Evolutionary conservation across 2,797 vertebrate species (phyloP).

Genomic region (Microctenopoma steveboyesi): DNA sequence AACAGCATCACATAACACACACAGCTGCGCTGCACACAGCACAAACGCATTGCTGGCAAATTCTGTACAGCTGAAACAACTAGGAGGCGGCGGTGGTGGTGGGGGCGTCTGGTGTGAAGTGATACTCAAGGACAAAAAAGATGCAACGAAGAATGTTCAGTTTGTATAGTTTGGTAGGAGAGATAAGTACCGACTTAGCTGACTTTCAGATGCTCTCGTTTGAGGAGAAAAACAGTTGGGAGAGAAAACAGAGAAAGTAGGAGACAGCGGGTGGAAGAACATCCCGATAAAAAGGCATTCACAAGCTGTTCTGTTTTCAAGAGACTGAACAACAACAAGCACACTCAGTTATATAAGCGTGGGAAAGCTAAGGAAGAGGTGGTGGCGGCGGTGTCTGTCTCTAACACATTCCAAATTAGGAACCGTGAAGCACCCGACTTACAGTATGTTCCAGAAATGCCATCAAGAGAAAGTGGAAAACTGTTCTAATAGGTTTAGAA

Average conservation of each 20-base stretch:
- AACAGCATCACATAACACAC: conserved; percentile 28
- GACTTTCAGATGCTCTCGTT: conserved; percentile 24
- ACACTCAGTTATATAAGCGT: conserved; percentile 67
- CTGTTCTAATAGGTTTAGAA: conserved; percentile 12
- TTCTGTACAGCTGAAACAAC: conserved; percentile 53
- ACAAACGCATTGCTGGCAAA: background rate
- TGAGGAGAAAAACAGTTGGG: conserved; percentile 11
- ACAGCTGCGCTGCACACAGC: conserved; percentile 38
- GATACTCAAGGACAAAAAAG: conserved; percentile 17
- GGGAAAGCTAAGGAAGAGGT: conserved; percentile 30
- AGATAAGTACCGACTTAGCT: conserved; percentile 6
- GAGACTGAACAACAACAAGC: conserved; percentile 73
- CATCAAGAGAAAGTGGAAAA: conserved; percentile 5
- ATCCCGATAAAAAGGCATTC: conserved; percentile 58
- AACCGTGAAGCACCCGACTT: conserved; percentile 8
- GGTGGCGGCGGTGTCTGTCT: conserved; percentile 21
- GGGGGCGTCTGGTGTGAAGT: conserved; percentile 21
- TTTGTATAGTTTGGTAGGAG: background rate
- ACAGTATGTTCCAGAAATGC: conserved; percentile 15
- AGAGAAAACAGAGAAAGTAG: conserved; percentile 9
- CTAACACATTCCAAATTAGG: conserved; percentile 17
- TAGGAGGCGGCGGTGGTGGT: background rate
- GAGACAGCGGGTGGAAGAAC: conserved; percentile 43
- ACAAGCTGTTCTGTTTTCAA: conserved; percentile 63
- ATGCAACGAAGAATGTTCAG: background rate